These are phyloP conservation scores for Rotaria sp. DNA, from an alignment of 2,888 invertebrate genomes.

Conservation along the genomic window DNA sequence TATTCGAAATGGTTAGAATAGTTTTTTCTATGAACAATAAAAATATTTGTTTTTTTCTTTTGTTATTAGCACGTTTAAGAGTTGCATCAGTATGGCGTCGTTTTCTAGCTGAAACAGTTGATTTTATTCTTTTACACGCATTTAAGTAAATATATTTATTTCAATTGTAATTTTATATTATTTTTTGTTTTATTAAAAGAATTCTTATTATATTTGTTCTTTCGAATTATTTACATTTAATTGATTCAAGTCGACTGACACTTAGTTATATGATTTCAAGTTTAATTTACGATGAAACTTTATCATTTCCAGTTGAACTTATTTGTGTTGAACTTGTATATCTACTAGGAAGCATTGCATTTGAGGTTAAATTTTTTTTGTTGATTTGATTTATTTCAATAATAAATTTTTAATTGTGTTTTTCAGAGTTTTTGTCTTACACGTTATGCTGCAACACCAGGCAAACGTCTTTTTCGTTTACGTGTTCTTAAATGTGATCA, in stretches of 20 bases:
- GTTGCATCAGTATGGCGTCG: conserved; percentile 33
- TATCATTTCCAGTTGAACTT: not conserved
- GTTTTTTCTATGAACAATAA: no score
- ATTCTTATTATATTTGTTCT: not conserved
- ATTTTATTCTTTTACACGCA: conserved; percentile 30
- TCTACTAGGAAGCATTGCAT: not conserved
- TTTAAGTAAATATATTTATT: conserved; percentile 29
- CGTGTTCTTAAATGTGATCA: conserved; percentile 31
- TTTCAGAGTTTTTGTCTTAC: not conserved
- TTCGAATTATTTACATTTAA: not conserved
- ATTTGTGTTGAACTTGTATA: not conserved
- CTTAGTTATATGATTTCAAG: not conserved
- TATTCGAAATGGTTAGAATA: conserved; percentile 1
- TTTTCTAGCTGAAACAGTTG: conserved; percentile 35
- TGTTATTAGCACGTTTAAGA: not conserved
- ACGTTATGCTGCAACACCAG: conserved; percentile 32
- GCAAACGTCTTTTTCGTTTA: conserved; percentile 35
- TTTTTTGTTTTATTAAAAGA: not conserved
- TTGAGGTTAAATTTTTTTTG: not conserved
- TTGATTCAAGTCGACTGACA: not conserved
- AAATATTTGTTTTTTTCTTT: not conserved
- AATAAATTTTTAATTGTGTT: not conserved
- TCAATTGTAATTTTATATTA: not conserved
- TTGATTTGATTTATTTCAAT: not conserved
- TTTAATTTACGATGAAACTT: not conserved